Evolutionary conservation across 2,888 invertebrate genomes (phyloP), one percentile per base, ranked within the genome.

Genomic region (Megaustenia siamemsis): DNA sequence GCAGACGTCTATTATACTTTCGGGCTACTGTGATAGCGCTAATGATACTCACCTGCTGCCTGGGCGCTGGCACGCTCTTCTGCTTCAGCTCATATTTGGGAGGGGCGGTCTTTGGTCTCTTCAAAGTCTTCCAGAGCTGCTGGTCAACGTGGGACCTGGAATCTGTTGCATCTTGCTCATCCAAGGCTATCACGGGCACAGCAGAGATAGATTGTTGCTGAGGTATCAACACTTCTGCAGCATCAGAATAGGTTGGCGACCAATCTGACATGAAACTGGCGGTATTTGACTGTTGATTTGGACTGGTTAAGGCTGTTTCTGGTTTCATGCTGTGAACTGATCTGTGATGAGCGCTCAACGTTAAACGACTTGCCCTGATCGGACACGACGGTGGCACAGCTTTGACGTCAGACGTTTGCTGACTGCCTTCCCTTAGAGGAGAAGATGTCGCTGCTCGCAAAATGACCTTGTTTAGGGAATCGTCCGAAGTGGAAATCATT

Each of bases 101-200:
- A 15, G 86, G 87, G 0, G 87, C 86, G 24, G 87, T 84, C 81
- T 82, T 86, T 18, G 87, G 86, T 73, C 87, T 69, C 15, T 63
- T 60, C 45, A 66, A 35, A 6, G 24, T 18, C 10, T 49, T 56
- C 38, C 38, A 49, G 1, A 28, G n/a, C 18, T 28, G 21, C 40
- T 53, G 60, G 18, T 76, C 38, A 15, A 24, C 15, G 21, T 45
- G n/a, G 56, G 2, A 40, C 40, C 35, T 69, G 24, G 28, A 21
- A 18, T 60, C 5, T 40, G 21, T n/a, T 18, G 8, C 38, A 21
- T 60, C n/a, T 3, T n/a, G 21, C n/a, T 60, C 60, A 2, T 28
- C 8, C n/a, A 28, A 28, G n/a, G n/a, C n/a, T 60, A 28, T n/a
- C 28, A 21, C 8, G 40, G 77, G 40, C 24, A 3, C 5, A 12